Evolutionary conservation across 2,888 invertebrate species (phyloP), one percentile per base, ranked within the genome.

Genomic region (Dasysyrphus tricinctus): DNA sequence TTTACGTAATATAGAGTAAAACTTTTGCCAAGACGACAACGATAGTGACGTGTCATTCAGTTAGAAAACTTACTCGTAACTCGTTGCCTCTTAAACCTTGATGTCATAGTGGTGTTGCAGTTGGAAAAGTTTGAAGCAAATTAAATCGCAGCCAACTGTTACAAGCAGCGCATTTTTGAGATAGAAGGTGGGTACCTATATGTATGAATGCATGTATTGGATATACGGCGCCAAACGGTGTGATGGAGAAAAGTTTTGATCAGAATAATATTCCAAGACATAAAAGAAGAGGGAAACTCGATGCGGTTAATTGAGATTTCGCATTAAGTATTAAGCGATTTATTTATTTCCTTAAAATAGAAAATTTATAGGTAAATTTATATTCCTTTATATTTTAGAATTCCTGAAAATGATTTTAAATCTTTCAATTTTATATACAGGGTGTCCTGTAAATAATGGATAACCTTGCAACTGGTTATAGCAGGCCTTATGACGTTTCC

Each of bases 81-180:
- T 51, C 51, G 24, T 51, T 51, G 24, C 6, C 24, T 51, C 16
- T 24, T 51, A 24, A 6, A 51, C 11, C 51, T 24, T 51, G 24
- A 51, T 51, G 51, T 51, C 51, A 51, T 14, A 51, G 51, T 8
- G 51, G 14, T 51, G 24, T 12, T 51, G 24, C 51, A 51, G 51
- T 29, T 51, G 24, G 12, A 51, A 51, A 51, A 51, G 51, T 51
- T 51, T 51, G 0, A 5, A 7, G 51, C 12, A 12, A 51, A 51
- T 51, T 51, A 51, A 51, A 51, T 51, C 24, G 51, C 51, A 51
- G 51, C 51, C 51, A 51, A 51, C 24, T 51, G 24, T 51, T 51
- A 29, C 51, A 12, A 29, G 14, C 0, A 47, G 16, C 5, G 7
- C 14, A 51, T 24, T 12, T 24, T 12, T 24, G 6, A 16, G 47